phyloP scores from a whole-genome alignment of 1,140 invertebrate genomes.

The Drosophila bifasciata region DNA sequence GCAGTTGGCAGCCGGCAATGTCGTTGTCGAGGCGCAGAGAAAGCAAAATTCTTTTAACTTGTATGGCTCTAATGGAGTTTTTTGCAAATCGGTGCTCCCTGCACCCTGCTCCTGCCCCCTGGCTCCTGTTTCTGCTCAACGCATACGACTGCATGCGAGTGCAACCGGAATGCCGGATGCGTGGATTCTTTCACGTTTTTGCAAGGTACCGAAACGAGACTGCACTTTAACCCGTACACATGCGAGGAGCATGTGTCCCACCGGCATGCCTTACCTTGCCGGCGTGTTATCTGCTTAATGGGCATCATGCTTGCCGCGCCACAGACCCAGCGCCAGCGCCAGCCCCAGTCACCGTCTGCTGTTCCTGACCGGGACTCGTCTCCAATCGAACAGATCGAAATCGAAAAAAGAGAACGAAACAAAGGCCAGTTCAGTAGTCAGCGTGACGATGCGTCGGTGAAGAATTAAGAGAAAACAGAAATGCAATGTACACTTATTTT shows the following conservation, averaged over 20 bases:
- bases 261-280: constrained; percentile 5
- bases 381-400: constrained; percentile 2
- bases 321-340: no score
- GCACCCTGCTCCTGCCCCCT: no score
- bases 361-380: constrained; percentile 6
- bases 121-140: no score
- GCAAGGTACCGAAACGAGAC: constrained; percentile 22
- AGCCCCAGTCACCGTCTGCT: background rate
- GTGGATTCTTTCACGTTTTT: constrained; percentile 20
- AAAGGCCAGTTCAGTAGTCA: no score
- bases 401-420: no score
- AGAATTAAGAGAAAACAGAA: no score
- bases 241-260: background rate
- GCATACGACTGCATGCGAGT: no score
- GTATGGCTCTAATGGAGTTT: constrained; percentile 59
- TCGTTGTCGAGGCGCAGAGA: constrained; percentile 15
- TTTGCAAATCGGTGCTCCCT: constrained; percentile 27
- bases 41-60: constrained; percentile 61
- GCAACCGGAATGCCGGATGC: constrained; percentile 5
- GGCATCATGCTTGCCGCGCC: no score
- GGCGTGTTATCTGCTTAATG: constrained; percentile 36
- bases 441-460: no score
- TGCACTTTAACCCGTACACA: no score
- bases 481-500: no score
- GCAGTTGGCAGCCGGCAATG: constrained; percentile 22